Conservation (phyloP, 2,113 vertebrate genomes). For the Boulengeromyrus knoepffleri region DNA sequence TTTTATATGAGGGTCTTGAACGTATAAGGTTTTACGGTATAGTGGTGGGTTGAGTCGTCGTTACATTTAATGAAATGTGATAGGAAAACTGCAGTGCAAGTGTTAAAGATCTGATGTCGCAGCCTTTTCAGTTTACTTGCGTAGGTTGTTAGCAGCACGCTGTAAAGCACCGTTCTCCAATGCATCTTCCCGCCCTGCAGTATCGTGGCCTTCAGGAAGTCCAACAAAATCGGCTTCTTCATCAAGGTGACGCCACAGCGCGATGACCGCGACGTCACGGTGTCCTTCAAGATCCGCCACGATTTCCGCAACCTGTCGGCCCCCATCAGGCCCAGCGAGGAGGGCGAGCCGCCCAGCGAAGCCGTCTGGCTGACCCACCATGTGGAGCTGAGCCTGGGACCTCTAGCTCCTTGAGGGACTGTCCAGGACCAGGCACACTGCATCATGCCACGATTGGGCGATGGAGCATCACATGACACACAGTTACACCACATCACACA, state of each 20-base stretch:
- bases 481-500: not conserved
- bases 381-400: conserved; percentile 86
- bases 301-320: conserved; percentile 91
- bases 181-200: conserved; percentile 48
- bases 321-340: conserved; percentile 77
- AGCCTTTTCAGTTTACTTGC: not conserved
- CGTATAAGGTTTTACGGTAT: too few species aligned
- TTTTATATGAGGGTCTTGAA: too few species aligned
- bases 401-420: conserved; percentile 66
- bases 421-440: not conserved
- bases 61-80: not conserved
- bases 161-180: not conserved
- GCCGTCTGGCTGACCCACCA: conserved; percentile 93
- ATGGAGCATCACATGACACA: not conserved
- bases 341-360: conserved; percentile 61
- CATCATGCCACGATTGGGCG: not conserved
- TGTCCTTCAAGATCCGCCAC: conserved; percentile 91
- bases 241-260: conserved; percentile 91
- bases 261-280: conserved; percentile 78
- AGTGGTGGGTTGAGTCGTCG: not conserved
- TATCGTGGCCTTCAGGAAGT: conserved; percentile 90
- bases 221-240: conserved; percentile 97
- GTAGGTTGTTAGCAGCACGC: not conserved
- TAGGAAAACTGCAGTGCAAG: not conserved
- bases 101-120: not conserved